Conservation (phyloP, 1,140 invertebrate genomes). For the Anastatus disparis region DNA sequence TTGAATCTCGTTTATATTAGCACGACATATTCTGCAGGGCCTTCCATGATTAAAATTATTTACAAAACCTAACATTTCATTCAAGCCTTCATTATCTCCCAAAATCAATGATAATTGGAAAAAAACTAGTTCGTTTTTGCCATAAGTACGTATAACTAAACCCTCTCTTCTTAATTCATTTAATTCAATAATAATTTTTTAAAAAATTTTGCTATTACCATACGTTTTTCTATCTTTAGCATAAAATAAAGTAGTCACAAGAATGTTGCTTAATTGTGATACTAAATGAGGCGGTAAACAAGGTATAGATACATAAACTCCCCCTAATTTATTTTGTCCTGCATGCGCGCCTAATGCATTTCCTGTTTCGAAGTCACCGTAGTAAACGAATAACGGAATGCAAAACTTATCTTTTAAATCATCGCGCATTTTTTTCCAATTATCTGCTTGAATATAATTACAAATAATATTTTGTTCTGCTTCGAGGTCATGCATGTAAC, state of each 20-base stretch:
- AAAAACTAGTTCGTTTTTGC: conserved; percentile 28
- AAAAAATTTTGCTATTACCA: conserved; percentile 22
- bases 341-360: conserved; percentile 37
- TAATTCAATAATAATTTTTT: conserved; percentile 25
- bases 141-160: conserved; percentile 14
- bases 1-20: no score
- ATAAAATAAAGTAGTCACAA: conserved; percentile 30
- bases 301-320: conserved; percentile 38
- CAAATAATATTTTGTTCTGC: no score
- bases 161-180: conserved; percentile 33
- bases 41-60: conserved; percentile 10
- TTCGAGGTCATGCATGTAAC: no score
- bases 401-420: no score
- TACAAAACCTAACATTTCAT: conserved; percentile 33
- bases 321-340: conserved; percentile 44
- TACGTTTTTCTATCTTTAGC: conserved; percentile 15
- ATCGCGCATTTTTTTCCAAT: no score
- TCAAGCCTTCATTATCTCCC: conserved; percentile 36
- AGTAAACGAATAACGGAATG: background rate
- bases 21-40: conserved; percentile 29
- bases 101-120: conserved; percentile 29
- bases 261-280: conserved; percentile 24
- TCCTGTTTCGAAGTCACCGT: conserved; percentile 39
- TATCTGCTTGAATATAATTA: no score
- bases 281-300: conserved; percentile 40